A percentile compares a stretch with the other conserved stretches of the same genome.
Evolutionary conservation across 2,113 vertebrate genomes (phyloP).

Genomic region (Crotalus viridis): DNA sequence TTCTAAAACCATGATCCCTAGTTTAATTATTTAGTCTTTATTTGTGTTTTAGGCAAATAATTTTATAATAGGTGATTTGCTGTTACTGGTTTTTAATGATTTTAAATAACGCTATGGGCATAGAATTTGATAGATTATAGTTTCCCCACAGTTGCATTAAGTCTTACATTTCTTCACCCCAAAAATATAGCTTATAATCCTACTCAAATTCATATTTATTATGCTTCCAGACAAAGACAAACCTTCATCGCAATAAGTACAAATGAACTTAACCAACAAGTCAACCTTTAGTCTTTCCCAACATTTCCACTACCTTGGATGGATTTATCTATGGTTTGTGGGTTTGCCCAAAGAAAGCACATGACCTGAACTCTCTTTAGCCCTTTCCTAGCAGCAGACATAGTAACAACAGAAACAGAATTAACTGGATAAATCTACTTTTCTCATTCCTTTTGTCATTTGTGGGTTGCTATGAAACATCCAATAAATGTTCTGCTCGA

Average conservation of each 20-base stretch:
- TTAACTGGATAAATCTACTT: not conserved
- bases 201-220: not conserved
- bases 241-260: fast-evolving
- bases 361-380: fast-evolving
- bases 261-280: not conserved
- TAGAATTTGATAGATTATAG: not conserved
- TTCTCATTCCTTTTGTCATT: not conserved
- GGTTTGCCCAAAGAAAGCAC: not conserved
- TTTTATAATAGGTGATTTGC: not conserved
- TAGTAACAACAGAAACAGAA: fast-evolving
- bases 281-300: fast-evolving
- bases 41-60: not conserved
- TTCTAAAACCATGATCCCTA: not conserved
- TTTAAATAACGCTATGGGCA: not conserved
- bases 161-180: not conserved
- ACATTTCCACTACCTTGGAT: fast-evolving
- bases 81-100: not conserved
- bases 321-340: not conserved
- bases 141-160: not conserved
- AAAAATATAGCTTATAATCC: not conserved
- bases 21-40: not conserved
- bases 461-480: not conserved
- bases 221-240: fast-evolving
- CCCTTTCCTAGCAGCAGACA: fast-evolving
- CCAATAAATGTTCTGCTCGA: not conserved